phyloP scores from a whole-genome alignment of 1,140 invertebrate genomes.

The Phortica variegata region DNA sequence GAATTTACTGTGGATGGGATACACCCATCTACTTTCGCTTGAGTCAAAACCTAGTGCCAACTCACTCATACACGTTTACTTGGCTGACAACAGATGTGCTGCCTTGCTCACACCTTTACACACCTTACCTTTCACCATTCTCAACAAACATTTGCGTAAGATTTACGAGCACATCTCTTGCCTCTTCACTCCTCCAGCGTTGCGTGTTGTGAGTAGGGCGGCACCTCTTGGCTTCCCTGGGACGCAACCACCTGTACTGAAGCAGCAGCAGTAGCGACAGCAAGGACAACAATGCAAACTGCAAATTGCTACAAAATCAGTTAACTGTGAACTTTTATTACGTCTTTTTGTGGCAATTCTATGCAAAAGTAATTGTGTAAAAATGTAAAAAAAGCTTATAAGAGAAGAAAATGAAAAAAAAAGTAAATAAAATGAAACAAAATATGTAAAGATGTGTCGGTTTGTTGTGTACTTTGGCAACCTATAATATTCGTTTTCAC shows the following conservation, averaged over 20 bases:
- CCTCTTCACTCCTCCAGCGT: not conserved
- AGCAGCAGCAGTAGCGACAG: too few relatives aligned
- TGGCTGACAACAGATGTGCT: slow-evolving; percentile 9
- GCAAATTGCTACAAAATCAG: slow-evolving; percentile 43
- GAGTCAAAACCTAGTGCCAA: too few relatives aligned
- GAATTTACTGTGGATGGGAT: slow-evolving; percentile 29
- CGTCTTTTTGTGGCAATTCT: slow-evolving; percentile 19
- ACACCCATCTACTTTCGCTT: not conserved
- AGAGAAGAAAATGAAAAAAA: not conserved
- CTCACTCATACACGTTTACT: too few relatives aligned
- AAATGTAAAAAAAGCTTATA: not conserved
- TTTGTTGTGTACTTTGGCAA: too few relatives aligned
- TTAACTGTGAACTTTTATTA: slow-evolving; percentile 41
- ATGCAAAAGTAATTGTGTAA: slow-evolving; percentile 1
- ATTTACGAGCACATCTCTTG: slow-evolving; percentile 30
- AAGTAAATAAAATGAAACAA: slow-evolving; percentile 3
- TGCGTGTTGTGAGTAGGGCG: too few relatives aligned
- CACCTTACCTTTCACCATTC: slow-evolving; percentile 12
- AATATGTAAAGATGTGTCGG: too few relatives aligned
- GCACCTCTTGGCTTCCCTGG: too few relatives aligned
- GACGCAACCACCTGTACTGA: too few relatives aligned
- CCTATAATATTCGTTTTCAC: too few relatives aligned
- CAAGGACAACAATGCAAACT: slow-evolving; percentile 18
- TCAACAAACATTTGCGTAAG: slow-evolving; percentile 31
- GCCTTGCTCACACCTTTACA: slow-evolving; percentile 7